Conservation (phyloP, 2,888 invertebrate genomes). For the Diadegma fenestrale region DNA sequence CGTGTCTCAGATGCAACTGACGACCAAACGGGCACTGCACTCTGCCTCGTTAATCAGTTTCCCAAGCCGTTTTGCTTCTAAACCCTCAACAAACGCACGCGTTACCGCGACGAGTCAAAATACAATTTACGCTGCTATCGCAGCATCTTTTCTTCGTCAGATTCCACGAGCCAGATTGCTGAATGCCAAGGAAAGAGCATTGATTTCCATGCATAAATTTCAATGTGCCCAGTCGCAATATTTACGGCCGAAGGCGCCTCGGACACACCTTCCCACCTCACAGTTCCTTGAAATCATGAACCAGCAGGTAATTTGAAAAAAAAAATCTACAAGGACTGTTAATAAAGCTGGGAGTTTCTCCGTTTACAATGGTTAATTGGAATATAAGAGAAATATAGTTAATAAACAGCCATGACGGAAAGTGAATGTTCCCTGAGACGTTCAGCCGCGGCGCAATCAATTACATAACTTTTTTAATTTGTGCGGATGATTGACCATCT, state of each 20-base stretch:
- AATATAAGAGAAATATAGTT: slow-evolving; percentile 10
- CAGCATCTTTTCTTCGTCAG: neutral
- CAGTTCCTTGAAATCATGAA: slow-evolving; percentile 4
- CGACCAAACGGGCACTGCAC: neutral
- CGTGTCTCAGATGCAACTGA: neutral
- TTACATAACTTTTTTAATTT: neutral
- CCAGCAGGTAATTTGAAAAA: neutral
- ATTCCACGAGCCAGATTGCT: neutral
- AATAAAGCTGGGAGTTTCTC: slow-evolving; percentile 1
- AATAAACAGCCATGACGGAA: neutral
- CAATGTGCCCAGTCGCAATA: neutral
- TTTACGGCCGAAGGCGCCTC: neutral
- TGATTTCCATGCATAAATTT: neutral
- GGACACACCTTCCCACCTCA: neutral
- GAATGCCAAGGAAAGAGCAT: neutral
- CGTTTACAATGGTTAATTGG: neutral
- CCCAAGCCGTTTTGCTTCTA: neutral
- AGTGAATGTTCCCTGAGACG: neutral
- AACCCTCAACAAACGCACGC: neutral
- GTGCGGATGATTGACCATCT: neutral
- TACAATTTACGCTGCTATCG: neutral
- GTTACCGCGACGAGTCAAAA: neutral
- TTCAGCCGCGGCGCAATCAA: neutral
- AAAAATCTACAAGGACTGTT: neutral
- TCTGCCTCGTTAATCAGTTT: neutral